These are phyloP conservation scores for Zoanthus gigantus DNA, from an alignment of 92 coral and sea anemone species.

Conservation along the genomic window DNA sequence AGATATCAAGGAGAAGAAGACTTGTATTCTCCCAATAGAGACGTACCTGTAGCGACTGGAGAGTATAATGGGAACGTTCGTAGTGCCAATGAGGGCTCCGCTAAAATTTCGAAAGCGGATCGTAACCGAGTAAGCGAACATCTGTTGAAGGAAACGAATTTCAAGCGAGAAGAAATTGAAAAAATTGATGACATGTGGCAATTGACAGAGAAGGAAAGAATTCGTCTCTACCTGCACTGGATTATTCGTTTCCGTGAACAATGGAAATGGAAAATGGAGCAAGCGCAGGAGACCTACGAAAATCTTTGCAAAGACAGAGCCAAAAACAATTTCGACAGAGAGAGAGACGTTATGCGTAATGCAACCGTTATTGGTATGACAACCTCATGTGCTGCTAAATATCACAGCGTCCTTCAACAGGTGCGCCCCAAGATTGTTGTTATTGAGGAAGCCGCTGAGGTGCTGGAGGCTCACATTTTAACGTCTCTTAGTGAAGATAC, in stretches of 20 bases:
- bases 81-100: too few species aligned
- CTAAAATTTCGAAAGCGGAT: not conserved
- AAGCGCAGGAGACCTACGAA: slow-evolving; percentile 58
- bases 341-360: slow-evolving; percentile 49
- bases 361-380: slow-evolving; percentile 88
- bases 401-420: slow-evolving; percentile 60
- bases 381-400: slow-evolving; percentile 82
- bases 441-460: slow-evolving; percentile 91
- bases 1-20: slow-evolving; percentile 62
- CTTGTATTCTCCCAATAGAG: not conserved
- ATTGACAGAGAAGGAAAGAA: slow-evolving; percentile 53
- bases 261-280: not conserved
- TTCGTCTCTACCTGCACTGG: slow-evolving; percentile 75
- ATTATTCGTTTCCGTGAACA: slow-evolving; percentile 51
- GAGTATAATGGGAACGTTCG: too few species aligned
- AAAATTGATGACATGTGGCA: slow-evolving; percentile 63
- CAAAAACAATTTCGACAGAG: too few species aligned
- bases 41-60: too few species aligned
- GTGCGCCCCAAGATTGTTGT: slow-evolving; percentile 74
- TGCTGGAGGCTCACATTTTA: slow-evolving; percentile 82
- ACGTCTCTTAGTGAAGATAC: slow-evolving; percentile 75
- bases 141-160: slow-evolving; percentile 32
- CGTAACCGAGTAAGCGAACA: slow-evolving; percentile 6
- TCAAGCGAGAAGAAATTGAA: slow-evolving; percentile 60
- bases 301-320: slow-evolving; percentile 41